A percentile compares a stretch with the other conserved stretches of the same genome.
Conservation (phyloP, 1,140 invertebrate genomes). For the Cardiocondyla obscurior region DNA sequence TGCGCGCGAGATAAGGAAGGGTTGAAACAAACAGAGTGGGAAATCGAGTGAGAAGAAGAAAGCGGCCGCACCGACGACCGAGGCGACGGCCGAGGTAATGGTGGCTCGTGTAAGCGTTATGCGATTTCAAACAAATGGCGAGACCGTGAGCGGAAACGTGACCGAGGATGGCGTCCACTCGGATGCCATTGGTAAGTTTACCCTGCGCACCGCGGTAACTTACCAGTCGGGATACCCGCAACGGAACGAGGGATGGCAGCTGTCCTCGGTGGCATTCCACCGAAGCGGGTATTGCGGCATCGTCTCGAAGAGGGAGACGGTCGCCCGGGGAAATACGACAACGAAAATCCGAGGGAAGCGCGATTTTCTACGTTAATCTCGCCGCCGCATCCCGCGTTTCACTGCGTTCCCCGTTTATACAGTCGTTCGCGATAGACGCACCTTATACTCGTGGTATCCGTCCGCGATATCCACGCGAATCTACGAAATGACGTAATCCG, state of each 20-base stretch:
- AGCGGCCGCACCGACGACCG: slow-evolving; percentile 62
- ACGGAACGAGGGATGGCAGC: slow-evolving; percentile 67
- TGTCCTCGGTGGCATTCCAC: slow-evolving; percentile 64
- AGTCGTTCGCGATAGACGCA: background rate
- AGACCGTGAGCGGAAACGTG: slow-evolving; percentile 73
- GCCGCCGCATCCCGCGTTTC: slow-evolving; percentile 34
- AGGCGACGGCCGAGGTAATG: slow-evolving; percentile 57
- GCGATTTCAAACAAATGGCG: slow-evolving; percentile 82
- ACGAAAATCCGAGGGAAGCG: slow-evolving; percentile 64
- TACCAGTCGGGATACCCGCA: slow-evolving; percentile 65
- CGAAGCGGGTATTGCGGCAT: slow-evolving; percentile 49
- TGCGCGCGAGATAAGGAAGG: slow-evolving; percentile 47
- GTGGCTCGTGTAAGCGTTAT: slow-evolving; percentile 72
- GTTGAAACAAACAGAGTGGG: slow-evolving; percentile 67
- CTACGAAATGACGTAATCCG: too few species aligned
- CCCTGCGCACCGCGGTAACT: slow-evolving; percentile 64
- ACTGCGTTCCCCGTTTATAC: slow-evolving; percentile 6
- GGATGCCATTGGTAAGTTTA: slow-evolving; percentile 67
- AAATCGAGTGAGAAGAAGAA: slow-evolving; percentile 66
- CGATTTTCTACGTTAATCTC: slow-evolving; percentile 66
- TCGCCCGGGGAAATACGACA: slow-evolving; percentile 55
- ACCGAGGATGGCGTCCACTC: slow-evolving; percentile 60
- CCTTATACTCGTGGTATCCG: background rate
- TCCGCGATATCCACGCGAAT: background rate
- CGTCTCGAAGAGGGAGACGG: background rate